phyloP scores from a whole-genome alignment of 2,888 invertebrate genomes.

The Taphrorychus bicolor region DNA sequence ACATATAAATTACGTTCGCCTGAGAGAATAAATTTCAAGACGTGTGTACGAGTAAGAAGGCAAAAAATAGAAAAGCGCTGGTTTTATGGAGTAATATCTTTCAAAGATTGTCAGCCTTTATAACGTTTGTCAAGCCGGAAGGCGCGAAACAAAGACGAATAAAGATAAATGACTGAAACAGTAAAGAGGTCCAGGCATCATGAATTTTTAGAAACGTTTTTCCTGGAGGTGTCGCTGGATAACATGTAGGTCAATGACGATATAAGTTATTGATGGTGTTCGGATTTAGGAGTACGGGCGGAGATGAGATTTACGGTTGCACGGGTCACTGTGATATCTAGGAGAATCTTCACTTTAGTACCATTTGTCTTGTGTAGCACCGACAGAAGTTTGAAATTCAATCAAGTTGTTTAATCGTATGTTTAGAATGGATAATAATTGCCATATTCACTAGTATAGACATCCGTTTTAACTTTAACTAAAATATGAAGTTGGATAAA shows the following conservation, averaged over 20 bases:
- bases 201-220: conserved; percentile 25
- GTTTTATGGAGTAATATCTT: conserved; percentile 33
- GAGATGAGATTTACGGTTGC: neutral
- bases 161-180: conserved; percentile 33
- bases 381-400: too few relatives aligned
- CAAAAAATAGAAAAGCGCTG: neutral
- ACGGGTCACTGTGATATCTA: too few relatives aligned
- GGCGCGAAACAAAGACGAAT: conserved; percentile 32
- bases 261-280: neutral
- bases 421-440: too few relatives aligned
- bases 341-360: too few relatives aligned
- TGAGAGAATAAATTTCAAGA: neutral
- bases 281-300: neutral
- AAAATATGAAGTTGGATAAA: too few relatives aligned
- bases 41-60: neutral
- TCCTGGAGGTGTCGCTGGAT: neutral
- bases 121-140: conserved; percentile 29
- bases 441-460: too few relatives aligned
- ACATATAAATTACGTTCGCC: neutral
- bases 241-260: neutral
- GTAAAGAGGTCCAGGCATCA: conserved; percentile 25
- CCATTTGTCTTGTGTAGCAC: too few relatives aligned
- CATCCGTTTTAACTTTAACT: too few relatives aligned
- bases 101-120: conserved; percentile 17
- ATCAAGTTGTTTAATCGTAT: too few relatives aligned